phyloP scores from a whole-genome alignment of 2,888 invertebrate species.

The Drosophila melanosoma region DNA sequence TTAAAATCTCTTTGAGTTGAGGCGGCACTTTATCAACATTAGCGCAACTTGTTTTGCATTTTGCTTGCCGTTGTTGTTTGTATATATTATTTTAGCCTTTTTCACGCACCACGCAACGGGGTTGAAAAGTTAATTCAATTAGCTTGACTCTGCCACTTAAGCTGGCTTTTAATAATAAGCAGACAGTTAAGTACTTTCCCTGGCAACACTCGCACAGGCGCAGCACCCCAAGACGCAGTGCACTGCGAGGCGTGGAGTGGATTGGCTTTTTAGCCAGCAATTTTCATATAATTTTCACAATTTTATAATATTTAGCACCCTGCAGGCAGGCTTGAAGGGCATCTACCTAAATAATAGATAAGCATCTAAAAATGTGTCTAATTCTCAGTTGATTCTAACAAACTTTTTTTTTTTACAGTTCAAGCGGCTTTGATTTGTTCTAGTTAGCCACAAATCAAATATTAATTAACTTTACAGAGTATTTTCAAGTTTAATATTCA shows the following conservation, averaged over 20 bases:
- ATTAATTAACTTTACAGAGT: slow-evolving; percentile 8
- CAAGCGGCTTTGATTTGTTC: not conserved
- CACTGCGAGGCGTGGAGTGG: not conserved
- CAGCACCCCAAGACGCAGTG: not conserved
- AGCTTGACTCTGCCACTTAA: slow-evolving; percentile 79
- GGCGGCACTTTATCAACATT: slow-evolving; percentile 68
- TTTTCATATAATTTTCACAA: slow-evolving; percentile 36
- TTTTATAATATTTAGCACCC: slow-evolving; percentile 30
- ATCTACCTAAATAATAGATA: not conserved
- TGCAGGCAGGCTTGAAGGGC: not conserved
- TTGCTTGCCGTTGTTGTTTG: slow-evolving; percentile 40
- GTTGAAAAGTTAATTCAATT: slow-evolving; percentile 75
- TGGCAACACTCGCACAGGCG: slow-evolving; percentile 39
- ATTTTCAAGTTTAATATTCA: slow-evolving; percentile 11
- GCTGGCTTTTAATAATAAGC: slow-evolving; percentile 78
- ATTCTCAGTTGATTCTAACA: not conserved
- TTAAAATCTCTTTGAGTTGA: slow-evolving; percentile 67
- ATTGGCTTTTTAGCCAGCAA: slow-evolving; percentile 3
- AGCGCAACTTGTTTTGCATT: slow-evolving; percentile 63
- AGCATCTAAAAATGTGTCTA: not conserved
- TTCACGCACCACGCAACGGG: slow-evolving; percentile 71
- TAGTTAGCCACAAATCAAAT: not conserved
- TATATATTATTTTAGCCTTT: slow-evolving; percentile 63
- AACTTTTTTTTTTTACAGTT: not conserved
- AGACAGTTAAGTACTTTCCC: slow-evolving; percentile 74